Base-by-base conservation (phyloP, 2,888 invertebrate species). In the Apotomis betuletana region DNA sequence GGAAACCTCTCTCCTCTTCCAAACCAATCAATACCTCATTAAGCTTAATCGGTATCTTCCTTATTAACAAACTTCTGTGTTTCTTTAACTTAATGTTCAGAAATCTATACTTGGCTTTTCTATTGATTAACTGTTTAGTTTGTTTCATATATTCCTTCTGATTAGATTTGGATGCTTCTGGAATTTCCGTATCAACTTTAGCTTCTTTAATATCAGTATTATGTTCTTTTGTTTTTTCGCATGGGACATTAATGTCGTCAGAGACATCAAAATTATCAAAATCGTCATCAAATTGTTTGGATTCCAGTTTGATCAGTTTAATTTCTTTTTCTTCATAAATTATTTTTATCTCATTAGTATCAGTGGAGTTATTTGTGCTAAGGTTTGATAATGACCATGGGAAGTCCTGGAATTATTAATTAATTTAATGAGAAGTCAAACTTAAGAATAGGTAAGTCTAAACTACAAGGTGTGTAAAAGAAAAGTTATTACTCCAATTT, bases 81-180 rank as follows among this genome's bases (percentile, higher is more conserved):
- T 63, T 68, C 38, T 10, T 62, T 0, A 68, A 12, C 5, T 72
- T 68, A 5, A 57, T 36, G 54, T 72, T 72, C 0, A 72, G 13
- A 68, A 72, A 72, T 63, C 72, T 68, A 8, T 68, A 72, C 36
- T 72, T 72, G 0, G 67, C 71, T 57, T 62, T 54, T 13, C 71
- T n/a, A 46, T 68, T 63, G 5, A 9, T 10, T 5, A 62, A 27
- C 27, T 27, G 27, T 27, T 27, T 27, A 27, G 27, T 68, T 12
- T 62, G 36, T 9, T 63, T 68, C 5, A 54, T 27, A 10, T 71
- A 58, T 10, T 63, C 68, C 13, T 44, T 49, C 36, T 36, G 13
- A 52, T 44, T 36, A 0, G 52, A 44, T 15, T 62, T 71, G 3
- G 61, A 15, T 49, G 54, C 49, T 27, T 57, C 49, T 3, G 54